phyloP scores from a whole-genome alignment of 2,888 invertebrate genomes.

The Germaria angustata region DNA sequence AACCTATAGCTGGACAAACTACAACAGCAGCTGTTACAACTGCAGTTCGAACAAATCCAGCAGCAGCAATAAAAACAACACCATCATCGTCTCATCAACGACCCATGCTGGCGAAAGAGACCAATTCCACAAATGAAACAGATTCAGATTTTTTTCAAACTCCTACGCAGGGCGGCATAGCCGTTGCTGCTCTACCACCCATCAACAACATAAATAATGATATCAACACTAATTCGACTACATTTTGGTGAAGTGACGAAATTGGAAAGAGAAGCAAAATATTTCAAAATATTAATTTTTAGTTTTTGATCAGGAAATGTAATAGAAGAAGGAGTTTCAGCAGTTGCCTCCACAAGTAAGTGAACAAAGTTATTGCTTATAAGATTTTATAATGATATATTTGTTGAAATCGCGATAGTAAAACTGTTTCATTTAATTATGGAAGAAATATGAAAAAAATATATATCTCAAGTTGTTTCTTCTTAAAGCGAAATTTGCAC shows the following conservation, averaged over 20 bases:
- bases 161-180: constrained; percentile 77
- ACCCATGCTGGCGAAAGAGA: constrained; percentile 3
- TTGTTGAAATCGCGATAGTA: background rate
- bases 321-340: background rate
- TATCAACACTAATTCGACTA: constrained; percentile 17
- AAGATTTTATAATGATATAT: background rate
- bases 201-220: constrained; percentile 21
- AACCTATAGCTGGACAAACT: constrained; percentile 72
- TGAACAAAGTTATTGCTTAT: background rate
- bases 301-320: constrained; percentile 5
- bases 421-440: background rate
- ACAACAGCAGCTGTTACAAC: constrained; percentile 63
- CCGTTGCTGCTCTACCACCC: constrained; percentile 78
- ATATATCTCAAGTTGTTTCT: background rate
- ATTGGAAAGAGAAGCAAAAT: background rate
- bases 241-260: constrained; percentile 44
- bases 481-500: background rate
- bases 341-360: constrained; percentile 33
- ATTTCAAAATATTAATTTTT: constrained; percentile 20
- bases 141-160: constrained; percentile 77
- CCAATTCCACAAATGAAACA: constrained; percentile 40
- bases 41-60: background rate
- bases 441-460: background rate
- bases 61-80: constrained; percentile 67
- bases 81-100: constrained; percentile 12